Evolutionary conservation across 2,888 invertebrate species (phyloP), one percentile per base, ranked within the genome.

Genomic region (Eucriotettix oculatus): DNA sequence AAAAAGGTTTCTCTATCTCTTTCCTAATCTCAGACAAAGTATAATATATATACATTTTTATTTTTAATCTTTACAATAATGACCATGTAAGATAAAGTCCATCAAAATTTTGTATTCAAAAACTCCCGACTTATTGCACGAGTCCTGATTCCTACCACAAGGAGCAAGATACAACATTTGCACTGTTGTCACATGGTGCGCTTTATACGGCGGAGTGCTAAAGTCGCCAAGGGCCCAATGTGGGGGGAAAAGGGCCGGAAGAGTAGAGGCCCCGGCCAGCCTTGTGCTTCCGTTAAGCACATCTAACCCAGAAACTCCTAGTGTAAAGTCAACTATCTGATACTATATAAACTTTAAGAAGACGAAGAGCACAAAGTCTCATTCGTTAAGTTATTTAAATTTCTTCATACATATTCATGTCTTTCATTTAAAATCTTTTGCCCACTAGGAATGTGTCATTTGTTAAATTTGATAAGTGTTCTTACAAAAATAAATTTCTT

Each of bases 401-500:
- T 63, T 62, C 59, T 62, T 61, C 62, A 63, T 62, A 62, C 57
- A 63, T 65, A 65, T 61, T 62, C 62, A 61, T 62, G 64, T 64
- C 64, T 65, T 61, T 64, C 65, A 63, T 63, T 65, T 66, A 66
- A 66, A 65, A 66, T 63, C 64, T 62, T 65, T 65, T 65, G 66
- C 66, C 66, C 66, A 66, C 64, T 65, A 66, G 66, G 66, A 66
- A 66, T 66, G 66, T 65, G 64, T 65, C 65, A 66, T 66, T 64
- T 63, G 65, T 66, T 66, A 66, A 65, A 63, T 66, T 66, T 66
- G 64, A 65, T 65, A 66, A 65, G 66, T 65, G 66, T 65, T 65
- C 65, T 66, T 66, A 66, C 64, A 66, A 66, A 66, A 66, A 66
- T 66, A 66, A 66, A 66, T 66, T 66, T 65, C 65, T 66, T 66